Conservation (phyloP, 2,113 vertebrate genomes). For the Sinocyclocheilus anophthalmus region DNA sequence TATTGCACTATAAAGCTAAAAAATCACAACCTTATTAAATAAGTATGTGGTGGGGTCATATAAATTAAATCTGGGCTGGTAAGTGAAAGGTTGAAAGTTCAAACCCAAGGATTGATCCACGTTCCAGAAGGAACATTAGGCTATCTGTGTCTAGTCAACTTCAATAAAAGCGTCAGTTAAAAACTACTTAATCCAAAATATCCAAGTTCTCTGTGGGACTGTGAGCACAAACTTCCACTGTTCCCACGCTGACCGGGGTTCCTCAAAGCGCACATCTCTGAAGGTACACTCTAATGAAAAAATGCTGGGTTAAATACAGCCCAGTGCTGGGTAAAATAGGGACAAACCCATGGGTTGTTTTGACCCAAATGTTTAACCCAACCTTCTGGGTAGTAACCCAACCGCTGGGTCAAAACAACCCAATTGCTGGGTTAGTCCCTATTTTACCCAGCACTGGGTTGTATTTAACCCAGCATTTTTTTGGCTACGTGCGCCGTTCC, state of each 20-base stretch:
- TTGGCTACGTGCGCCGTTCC: not conserved
- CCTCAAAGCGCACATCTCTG: slow-evolving; percentile 45
- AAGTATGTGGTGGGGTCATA: not conserved
- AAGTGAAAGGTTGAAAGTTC: not conserved
- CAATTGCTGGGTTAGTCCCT: too few relatives aligned
- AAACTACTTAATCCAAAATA: not conserved
- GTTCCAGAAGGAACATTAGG: not conserved
- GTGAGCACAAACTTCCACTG: slow-evolving; percentile 11
- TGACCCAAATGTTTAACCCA: too few relatives aligned
- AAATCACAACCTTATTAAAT: slow-evolving; percentile 16
- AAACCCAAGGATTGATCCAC: not conserved
- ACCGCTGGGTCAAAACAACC: too few relatives aligned
- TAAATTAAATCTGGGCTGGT: not conserved
- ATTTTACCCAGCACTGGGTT: too few relatives aligned
- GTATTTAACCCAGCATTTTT: too few relatives aligned
- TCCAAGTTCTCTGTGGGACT: slow-evolving; percentile 17
- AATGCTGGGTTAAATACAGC: too few relatives aligned
- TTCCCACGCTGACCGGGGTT: slow-evolving; percentile 52
- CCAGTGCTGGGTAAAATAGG: too few relatives aligned
- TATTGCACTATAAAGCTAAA: not conserved
- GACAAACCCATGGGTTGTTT: too few relatives aligned
- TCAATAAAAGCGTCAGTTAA: not conserved
- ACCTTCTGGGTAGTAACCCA: too few relatives aligned
- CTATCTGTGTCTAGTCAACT: too few relatives aligned
- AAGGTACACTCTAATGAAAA: not conserved